Percentiles rank a stretch among this genome's conserved stretches.
These are phyloP conservation scores for Hozukius guyotensis DNA, from an alignment of 2,797 vertebrate species.

Conservation along the genomic window DNA sequence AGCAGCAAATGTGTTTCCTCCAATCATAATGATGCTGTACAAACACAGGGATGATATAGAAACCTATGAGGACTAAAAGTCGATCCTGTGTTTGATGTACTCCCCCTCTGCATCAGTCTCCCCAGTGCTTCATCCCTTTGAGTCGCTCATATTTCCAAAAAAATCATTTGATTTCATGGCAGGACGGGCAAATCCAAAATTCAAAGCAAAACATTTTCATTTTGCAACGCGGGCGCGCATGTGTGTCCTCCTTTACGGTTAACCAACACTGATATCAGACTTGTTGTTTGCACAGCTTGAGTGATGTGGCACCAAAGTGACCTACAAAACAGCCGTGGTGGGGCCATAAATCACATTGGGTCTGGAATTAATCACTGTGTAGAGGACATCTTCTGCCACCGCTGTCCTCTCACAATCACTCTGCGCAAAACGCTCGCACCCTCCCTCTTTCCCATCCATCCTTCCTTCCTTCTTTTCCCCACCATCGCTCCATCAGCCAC, in stretches of 20 bases:
- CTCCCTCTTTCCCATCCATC: conserved; percentile 20
- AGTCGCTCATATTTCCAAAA: conserved; percentile 4
- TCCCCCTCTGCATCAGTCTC: not conserved
- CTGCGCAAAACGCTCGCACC: conserved; percentile 55
- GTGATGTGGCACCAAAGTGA: conserved; percentile 81
- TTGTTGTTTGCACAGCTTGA: conserved; percentile 84
- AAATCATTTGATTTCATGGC: conserved; percentile 41
- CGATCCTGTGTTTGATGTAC: not conserved
- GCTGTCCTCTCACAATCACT: conserved; percentile 76
- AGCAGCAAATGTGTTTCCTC: not conserved
- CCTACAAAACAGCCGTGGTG: conserved; percentile 81
- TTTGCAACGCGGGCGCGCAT: conserved; percentile 36
- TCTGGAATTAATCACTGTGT: conserved; percentile 79
- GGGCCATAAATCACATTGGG: conserved; percentile 81
- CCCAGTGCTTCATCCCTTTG: not conserved
- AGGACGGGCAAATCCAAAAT: conserved; percentile 52
- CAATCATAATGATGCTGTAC: not conserved
- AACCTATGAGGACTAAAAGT: not conserved
- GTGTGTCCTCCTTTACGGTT: conserved; percentile 66
- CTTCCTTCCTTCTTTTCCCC: conserved; percentile 24
- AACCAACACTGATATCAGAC: conserved; percentile 76
- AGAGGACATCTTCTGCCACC: conserved; percentile 80
- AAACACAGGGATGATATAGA: not conserved
- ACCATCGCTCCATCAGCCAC: conserved; percentile 42
- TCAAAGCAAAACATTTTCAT: conserved; percentile 68